Base-by-base conservation (phyloP, 2,113 vertebrate genomes). In the Microcebus jonahi region DNA sequence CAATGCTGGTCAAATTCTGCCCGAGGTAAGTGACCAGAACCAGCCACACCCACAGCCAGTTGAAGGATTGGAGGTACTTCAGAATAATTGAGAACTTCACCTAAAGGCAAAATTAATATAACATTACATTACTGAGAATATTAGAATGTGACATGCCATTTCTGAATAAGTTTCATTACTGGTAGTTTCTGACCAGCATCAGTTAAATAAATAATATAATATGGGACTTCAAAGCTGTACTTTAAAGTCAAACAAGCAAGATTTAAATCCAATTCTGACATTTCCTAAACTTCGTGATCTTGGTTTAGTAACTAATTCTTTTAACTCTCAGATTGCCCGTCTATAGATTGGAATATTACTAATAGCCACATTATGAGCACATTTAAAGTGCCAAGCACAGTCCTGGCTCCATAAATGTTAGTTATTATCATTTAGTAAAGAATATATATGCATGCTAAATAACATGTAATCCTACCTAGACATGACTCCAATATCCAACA, bases 11-110 rank as follows among this genome's bases (percentile, higher is more conserved):
- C 57, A 97, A 95, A 70, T 98, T 98, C 95, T 98, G 98, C 63
- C 98, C 97, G 34, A 98, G 1, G 48, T 96, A 98, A 86, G 96
- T 95, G 88, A 82, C 86, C 91, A 98, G 8, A 21, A 92, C 95
- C 39, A 98, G 92, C 91, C 96, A 96, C 8, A 98, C 95, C 98
- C 98, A 98, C 77, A 1, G 57, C 96, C 98, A 98, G 29, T 91
- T 25, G 3, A 98, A 99, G 8, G 97, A 96, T 70, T 97, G 92
- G 8, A 99, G 95, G 76, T 98, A 98, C 70, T 98, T 98, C 85
- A 97, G 70, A 93, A 98, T 79, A 61, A 97, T 25, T 9, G 97
- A 97, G 67, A 98, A 97, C 92, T 97, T 98, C 73, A 98, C 91
- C 98, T 98, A 89, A 94, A 97, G 42, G 39, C 8, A 95, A 75